Percentiles rank a stretch among this genome's conserved stretches.
phyloP scores from a whole-genome alignment of 2,113 vertebrate genomes.

The Gallinago media region DNA sequence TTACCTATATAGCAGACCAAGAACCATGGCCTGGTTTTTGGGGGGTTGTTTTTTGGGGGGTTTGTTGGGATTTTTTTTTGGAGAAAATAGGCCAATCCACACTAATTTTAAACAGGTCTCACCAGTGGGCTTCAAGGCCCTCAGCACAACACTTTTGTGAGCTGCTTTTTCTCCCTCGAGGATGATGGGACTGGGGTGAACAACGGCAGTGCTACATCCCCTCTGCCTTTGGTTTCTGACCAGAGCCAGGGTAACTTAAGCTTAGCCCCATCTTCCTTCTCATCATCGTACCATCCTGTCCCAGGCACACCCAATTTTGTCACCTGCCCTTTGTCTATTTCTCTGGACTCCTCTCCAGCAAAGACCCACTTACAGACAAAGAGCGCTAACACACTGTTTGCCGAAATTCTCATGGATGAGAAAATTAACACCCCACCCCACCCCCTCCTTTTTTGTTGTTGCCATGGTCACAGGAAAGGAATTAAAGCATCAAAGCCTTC shows the following conservation, averaged over 20 bases:
- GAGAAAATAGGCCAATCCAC: not conserved
- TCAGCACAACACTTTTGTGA: not conserved
- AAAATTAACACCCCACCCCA: slow-evolving; percentile 12
- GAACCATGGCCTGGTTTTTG: not conserved
- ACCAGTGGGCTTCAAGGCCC: not conserved
- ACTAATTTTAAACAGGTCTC: not conserved
- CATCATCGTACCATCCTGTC: not conserved
- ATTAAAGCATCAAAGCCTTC: slow-evolving; percentile 71
- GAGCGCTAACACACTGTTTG: not conserved
- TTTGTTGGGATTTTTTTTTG: not conserved
- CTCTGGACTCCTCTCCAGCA: not conserved
- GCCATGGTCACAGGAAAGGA: slow-evolving; percentile 68
- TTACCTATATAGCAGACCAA: not conserved
- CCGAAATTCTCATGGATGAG: slow-evolving; percentile 45
- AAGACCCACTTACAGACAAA: not conserved
- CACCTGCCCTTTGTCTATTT: slow-evolving; percentile 5
- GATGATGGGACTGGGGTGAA: not conserved
- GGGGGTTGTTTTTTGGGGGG: no score
- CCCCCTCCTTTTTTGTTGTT: slow-evolving; percentile 36
- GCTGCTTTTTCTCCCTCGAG: not conserved
- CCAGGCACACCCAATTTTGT: not conserved
- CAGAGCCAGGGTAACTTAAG: not conserved
- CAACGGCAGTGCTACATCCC: not conserved
- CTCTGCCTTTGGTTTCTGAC: not conserved
- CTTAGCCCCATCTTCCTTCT: not conserved